These are phyloP conservation scores for Theristicus caerulescens DNA, from an alignment of 2,113 vertebrate genomes.

Conservation along the genomic window DNA sequence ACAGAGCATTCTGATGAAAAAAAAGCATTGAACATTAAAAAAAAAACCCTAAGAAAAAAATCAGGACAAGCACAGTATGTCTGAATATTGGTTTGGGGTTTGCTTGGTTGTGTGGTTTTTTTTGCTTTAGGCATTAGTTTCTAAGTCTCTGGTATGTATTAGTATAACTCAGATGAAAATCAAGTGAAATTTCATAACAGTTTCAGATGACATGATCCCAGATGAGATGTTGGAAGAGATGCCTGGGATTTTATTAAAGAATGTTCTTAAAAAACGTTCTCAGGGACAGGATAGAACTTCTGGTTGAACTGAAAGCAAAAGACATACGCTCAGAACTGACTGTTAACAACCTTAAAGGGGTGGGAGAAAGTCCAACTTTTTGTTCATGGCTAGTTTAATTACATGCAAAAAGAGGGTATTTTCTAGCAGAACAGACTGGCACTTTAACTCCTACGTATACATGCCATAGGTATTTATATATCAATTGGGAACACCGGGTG, in stretches of 20 bases:
- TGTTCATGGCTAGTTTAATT: not conserved
- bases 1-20: not conserved
- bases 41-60: not conserved
- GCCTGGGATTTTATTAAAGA: not conserved
- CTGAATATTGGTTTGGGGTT: not conserved
- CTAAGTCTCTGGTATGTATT: not conserved
- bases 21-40: not conserved
- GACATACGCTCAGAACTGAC: not conserved
- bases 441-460: not conserved
- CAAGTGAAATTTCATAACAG: not conserved
- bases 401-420: not conserved
- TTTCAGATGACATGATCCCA: not conserved
- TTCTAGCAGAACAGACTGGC: not conserved
- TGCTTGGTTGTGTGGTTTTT: not conserved
- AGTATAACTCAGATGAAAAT: not conserved
- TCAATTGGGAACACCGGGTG: not conserved
- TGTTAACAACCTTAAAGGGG: not conserved
- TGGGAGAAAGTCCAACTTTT: not conserved
- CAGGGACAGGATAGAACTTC: not conserved
- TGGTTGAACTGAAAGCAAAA: not conserved
- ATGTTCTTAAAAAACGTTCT: not conserved
- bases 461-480: accelerated
- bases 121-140: not conserved
- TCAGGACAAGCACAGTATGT: accelerated
- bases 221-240: not conserved